These are phyloP conservation scores for Cyphomyrus discorhynchus DNA, from an alignment of 2,113 vertebrate species.

Conservation along the genomic window DNA sequence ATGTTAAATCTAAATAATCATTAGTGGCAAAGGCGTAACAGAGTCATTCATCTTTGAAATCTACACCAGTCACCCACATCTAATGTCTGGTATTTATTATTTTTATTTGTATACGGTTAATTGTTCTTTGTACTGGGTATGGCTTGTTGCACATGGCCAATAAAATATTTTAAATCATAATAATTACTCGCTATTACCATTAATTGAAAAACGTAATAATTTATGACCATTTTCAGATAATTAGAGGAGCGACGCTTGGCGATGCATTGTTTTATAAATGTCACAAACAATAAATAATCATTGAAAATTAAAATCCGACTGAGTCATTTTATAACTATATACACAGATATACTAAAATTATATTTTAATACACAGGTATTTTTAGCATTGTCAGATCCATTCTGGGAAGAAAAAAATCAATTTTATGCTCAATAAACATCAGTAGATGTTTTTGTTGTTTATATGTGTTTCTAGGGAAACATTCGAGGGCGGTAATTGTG, in stretches of 20 bases:
- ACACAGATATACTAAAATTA: not conserved
- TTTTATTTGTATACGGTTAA: not conserved
- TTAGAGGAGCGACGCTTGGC: not conserved
- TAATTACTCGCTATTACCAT: not conserved
- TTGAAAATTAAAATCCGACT: not conserved
- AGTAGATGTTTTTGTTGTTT: not conserved
- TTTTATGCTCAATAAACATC: not conserved
- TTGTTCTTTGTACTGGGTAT: not conserved
- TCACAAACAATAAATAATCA: not conserved
- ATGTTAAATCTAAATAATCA: slow-evolving; percentile 13
- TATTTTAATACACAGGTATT: not conserved
- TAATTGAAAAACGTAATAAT: not conserved
- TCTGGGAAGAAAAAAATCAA: not conserved
- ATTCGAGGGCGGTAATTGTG: not conserved
- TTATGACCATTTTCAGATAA: not conserved
- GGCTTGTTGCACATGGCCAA: not conserved
- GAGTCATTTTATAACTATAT: not conserved
- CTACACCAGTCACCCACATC: not conserved
- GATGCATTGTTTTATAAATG: not conserved
- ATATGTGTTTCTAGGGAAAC: not conserved
- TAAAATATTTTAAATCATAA: not conserved
- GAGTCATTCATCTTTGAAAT: slow-evolving; percentile 7
- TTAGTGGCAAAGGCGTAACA: slow-evolving; percentile 5
- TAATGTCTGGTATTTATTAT: not conserved
- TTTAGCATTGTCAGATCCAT: not conserved